A percentile compares a stretch with the other conserved stretches of the same genome.
These are phyloP conservation scores for Dysmachus trigonus DNA, from an alignment of 2,888 invertebrate species.

Conservation along the genomic window DNA sequence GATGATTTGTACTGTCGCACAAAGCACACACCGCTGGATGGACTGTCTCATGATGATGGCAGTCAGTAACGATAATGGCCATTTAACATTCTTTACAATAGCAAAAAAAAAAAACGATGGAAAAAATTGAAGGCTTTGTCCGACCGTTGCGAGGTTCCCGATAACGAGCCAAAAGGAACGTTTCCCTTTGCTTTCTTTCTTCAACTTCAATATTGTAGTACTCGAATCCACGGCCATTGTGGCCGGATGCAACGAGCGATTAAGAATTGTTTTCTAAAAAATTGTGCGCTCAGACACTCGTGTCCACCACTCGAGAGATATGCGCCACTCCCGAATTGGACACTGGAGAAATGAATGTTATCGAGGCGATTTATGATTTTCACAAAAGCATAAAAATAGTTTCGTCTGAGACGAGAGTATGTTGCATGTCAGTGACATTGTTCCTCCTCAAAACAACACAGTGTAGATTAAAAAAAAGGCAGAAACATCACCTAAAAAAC, in stretches of 20 bases:
- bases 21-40: neutral
- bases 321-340: neutral
- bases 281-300: neutral
- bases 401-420: neutral
- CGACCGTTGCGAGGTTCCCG: constrained; percentile 14
- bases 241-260: constrained; percentile 26
- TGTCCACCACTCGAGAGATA: neutral
- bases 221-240: neutral
- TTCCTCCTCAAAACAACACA: neutral
- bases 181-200: neutral
- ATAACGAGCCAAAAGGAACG: constrained; percentile 15
- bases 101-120: neutral
- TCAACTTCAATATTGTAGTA: neutral
- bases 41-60: neutral
- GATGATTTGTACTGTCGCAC: neutral
- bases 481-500: neutral
- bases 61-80: neutral
- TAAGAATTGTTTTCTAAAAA: neutral
- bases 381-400: neutral
- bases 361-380: neutral
- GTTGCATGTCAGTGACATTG: neutral
- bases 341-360: neutral
- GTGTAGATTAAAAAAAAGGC: neutral
- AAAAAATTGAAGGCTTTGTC: constrained; percentile 21
- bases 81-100: neutral